Percentiles rank a stretch among this genome's conserved stretches.
Evolutionary conservation across 2,888 invertebrate genomes (phyloP).

Genomic region (Xanthia icteritia): DNA sequence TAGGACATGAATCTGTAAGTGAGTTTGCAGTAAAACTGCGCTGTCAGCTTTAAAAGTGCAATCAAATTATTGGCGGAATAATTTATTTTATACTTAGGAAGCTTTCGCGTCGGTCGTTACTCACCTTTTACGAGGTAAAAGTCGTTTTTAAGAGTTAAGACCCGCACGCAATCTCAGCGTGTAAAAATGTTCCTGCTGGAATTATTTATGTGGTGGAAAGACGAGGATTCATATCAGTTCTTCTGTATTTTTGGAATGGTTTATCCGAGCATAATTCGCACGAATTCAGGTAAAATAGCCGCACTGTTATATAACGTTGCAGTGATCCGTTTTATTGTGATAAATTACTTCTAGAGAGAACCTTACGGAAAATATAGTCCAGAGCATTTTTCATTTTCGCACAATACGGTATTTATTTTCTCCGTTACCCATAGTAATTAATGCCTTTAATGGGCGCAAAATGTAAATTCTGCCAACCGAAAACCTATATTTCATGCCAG

Average conservation of each 20-base stretch:
- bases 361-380: constrained; percentile 32
- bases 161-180: constrained; percentile 83
- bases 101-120: constrained; percentile 73
- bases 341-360: constrained; percentile 46
- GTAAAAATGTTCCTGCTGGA: constrained; percentile 74
- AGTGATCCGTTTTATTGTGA: constrained; percentile 52
- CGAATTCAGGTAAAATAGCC: constrained; percentile 42
- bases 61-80: constrained; percentile 77
- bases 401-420: constrained; percentile 49
- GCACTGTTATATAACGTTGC: constrained; percentile 60
- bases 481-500: constrained; percentile 19
- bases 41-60: constrained; percentile 73
- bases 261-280: constrained; percentile 49
- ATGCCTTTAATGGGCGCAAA: constrained; percentile 43
- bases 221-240: constrained; percentile 72
- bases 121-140: constrained; percentile 85
- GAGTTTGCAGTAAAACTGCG: constrained; percentile 59
- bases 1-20: constrained; percentile 56
- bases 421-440: constrained; percentile 40
- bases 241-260: constrained; percentile 54
- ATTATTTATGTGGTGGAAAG: constrained; percentile 79
- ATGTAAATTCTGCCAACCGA: constrained; percentile 43
- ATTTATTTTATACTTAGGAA: constrained; percentile 79
- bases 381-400: constrained; percentile 45
- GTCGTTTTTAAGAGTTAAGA: constrained; percentile 84